Evolutionary conservation across 2,888 invertebrate genomes (phyloP).

Genomic region (Melanophora roralis): DNA sequence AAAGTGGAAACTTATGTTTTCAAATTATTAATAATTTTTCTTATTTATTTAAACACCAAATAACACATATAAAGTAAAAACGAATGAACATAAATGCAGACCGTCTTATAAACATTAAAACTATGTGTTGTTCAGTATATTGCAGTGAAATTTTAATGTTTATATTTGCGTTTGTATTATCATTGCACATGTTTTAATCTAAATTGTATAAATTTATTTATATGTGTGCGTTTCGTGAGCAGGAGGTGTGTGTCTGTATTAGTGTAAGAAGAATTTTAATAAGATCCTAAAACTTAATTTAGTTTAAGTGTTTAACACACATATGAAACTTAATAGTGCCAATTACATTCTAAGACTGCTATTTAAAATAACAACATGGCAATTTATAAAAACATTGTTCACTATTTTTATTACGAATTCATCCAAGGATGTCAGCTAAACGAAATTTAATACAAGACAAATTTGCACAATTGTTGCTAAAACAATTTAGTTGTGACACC

Average conservation of each 20-base stretch:
- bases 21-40: conserved; percentile 59
- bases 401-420: background rate
- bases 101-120: background rate
- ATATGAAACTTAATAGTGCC: conserved; percentile 22
- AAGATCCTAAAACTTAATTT: conserved; percentile 35
- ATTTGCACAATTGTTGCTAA: background rate
- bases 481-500: too few relatives aligned
- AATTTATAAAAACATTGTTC: background rate
- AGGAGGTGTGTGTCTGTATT: background rate
- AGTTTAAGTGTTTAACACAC: conserved; percentile 52
- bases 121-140: conserved; percentile 29
- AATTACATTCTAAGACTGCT: background rate
- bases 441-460: background rate
- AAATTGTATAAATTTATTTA: background rate
- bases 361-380: background rate
- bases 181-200: conserved; percentile 45
- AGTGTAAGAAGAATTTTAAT: conserved; percentile 33
- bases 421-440: too few relatives aligned
- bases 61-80: background rate
- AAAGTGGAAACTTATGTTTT: conserved; percentile 62
- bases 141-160: conserved; percentile 45
- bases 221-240: background rate
- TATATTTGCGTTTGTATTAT: conserved; percentile 44
- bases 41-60: conserved; percentile 14
- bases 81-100: too few relatives aligned